Base-by-base conservation (phyloP, 2,113 vertebrate genomes). In the Sciurus niger region DNA sequence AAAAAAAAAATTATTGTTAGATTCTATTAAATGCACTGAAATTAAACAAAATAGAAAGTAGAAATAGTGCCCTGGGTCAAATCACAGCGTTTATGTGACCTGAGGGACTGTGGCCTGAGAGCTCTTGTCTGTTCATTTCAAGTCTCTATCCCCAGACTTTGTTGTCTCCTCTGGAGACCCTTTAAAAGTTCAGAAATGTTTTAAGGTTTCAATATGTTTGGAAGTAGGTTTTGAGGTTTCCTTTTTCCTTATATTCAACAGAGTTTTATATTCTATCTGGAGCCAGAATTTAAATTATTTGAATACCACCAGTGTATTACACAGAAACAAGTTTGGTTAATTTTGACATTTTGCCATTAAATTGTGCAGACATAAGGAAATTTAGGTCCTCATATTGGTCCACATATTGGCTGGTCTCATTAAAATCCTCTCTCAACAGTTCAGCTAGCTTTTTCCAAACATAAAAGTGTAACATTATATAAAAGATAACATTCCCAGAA, bases 201-300 rank as follows among this genome's bases (percentile, higher is more conserved):
- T 97, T 93, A 94, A 91, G 76, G 74, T 94, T 97, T 84, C 79
- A 97, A 34, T 94, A 88, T 94, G 88, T 96, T 95, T 95, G 97
- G 84, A 97, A 96, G 65, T 90, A 95, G 84, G 94, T 94, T 97
- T 97, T 96, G 97, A 97, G 95, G 90, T 96, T 98, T 97, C 88
- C 77, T 67, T 96, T 85, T 93, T 87, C 80, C 48, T 92, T 90
- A 74, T 85, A 95, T 88, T 86, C 80, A 88, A 92, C 68, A 94
- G 6, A 83, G 9, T 90, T 97, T 97, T 92, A 96, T 95, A 95
- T 89, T 89, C 90, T 48, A 67, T 78, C 73, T 96, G 96, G 73
- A 97, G 87, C 76, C 40, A 85, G 84, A 94, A 94, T 40, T 96
- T 92, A 84, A 93, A 90, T 93, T 93, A 97, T 96, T 96, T 95